phyloP scores from a whole-genome alignment of 1,140 invertebrate genomes.

The Drosophila subpulchrella region DNA sequence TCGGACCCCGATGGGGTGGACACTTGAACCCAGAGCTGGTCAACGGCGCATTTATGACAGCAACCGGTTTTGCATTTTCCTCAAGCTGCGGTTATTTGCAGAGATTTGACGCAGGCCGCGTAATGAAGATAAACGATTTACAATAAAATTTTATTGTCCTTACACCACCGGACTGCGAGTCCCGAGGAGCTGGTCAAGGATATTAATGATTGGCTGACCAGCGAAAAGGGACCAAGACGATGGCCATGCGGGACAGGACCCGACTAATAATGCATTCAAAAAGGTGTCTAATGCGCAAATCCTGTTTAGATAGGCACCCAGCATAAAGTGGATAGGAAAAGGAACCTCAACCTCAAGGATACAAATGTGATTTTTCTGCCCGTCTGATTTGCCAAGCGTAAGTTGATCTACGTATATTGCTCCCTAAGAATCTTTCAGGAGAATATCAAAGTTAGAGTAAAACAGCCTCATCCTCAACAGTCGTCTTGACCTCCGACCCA shows the following conservation, averaged over 20 bases:
- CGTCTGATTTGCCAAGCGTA: not conserved
- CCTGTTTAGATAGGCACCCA: constrained; percentile 38
- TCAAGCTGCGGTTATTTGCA: constrained; percentile 55
- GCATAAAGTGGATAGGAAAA: not conserved
- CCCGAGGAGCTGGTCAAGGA: constrained; percentile 48
- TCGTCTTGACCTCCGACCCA: no score
- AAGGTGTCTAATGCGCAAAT: constrained; percentile 43
- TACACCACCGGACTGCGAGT: constrained; percentile 49
- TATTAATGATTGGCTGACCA: constrained; percentile 68
- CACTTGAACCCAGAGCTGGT: constrained; percentile 56
- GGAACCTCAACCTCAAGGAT: constrained; percentile 9
- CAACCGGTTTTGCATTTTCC: constrained; percentile 52
- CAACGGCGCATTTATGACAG: constrained; percentile 53
- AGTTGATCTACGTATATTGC: not conserved
- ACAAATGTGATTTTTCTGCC: not conserved
- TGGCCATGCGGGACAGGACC: constrained; percentile 40
- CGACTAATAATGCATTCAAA: constrained; percentile 34
- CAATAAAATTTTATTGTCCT: constrained; percentile 73
- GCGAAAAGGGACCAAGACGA: constrained; percentile 38
- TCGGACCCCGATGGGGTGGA: constrained; percentile 53
- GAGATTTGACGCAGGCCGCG: constrained; percentile 69
- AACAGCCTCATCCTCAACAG: no score
- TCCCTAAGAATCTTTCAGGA: no score
- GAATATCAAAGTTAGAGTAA: no score
- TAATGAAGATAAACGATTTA: constrained; percentile 82